Evolutionary conservation across 1,140 invertebrate species (phyloP), one percentile per base, ranked within the genome.

Genomic region (Rhizoglyphus robini): DNA sequence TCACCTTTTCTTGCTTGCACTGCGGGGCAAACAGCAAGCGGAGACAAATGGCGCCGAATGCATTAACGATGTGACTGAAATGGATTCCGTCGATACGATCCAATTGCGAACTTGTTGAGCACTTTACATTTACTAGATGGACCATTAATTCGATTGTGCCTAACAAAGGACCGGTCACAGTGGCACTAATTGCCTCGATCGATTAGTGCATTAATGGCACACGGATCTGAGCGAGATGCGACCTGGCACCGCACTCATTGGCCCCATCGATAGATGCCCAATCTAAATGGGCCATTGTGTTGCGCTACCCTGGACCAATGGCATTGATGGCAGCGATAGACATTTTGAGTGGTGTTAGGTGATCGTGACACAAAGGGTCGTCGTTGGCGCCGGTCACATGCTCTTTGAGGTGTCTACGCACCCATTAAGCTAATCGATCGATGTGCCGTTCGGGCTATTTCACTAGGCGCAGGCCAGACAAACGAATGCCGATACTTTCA

Each of bases 401-500:
- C 47, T 2, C 23, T 11, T 27, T 23, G 23, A 25, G 48, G 48
- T 51, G 15, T 51, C 48, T 51, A 13, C 18, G 36, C 36, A 41
- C 36, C 36, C 36, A 41, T 41, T 41, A 41, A 41, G 36, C 36
- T 41, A 41, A 41, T 41, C 36, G 36, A 41, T 41, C 36, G 36
- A 41, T 41, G 36, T 41, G 36, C 36, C 36, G 18, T 8, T 8
- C 36, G 36, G 36, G 8, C 8, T n/a, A n/a, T n/a, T 18, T 41
- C 36, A 41, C 36, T 41, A 11, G 36, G 18, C 36, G 18, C 18
- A 11, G 51, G 8, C 23, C 8, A 27, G 8, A 54, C 51, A 54
- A 54, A 54, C 51, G 51, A 54, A 54, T 54, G 51, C 51, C 51
- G 51, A 54, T 54, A 54, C 51, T 23, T 32, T 54, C 31, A 15